A percentile compares a stretch with the other conserved stretches of the same genome.
Conservation (phyloP, 1,140 invertebrate species). For the Bursaphelenchus mucronatus region DNA sequence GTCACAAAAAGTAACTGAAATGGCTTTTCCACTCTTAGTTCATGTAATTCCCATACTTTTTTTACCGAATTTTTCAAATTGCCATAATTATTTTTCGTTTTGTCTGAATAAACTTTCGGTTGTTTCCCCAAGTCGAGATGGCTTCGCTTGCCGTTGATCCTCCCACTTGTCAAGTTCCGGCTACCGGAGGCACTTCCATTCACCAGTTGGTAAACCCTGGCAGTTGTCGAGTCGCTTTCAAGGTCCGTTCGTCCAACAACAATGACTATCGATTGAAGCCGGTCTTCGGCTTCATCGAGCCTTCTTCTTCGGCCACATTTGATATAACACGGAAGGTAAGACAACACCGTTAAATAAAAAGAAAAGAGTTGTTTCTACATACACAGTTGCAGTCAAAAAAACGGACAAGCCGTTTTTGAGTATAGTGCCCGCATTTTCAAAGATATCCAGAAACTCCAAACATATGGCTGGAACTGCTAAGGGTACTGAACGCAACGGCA, state of each 20-base stretch:
- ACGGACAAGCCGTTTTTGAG: no score
- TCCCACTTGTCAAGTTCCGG: conserved; percentile 25
- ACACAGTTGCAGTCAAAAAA: no score
- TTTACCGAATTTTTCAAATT: not conserved
- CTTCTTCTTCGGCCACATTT: conserved; percentile 29
- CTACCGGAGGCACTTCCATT: conserved; percentile 25
- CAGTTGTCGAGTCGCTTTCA: conserved; percentile 20
- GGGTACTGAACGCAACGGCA: no score
- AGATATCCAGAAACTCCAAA: no score
- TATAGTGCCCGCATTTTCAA: no score
- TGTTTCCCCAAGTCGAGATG: conserved; percentile 3
- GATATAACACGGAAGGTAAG: conserved; percentile 40
- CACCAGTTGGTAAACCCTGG: conserved; percentile 29
- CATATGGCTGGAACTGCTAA: no score
- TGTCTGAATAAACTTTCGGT: not conserved
- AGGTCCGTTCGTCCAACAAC: conserved; percentile 47
- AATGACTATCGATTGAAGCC: conserved; percentile 45
- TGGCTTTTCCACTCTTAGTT: no score
- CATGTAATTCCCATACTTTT: not conserved
- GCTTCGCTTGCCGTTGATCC: conserved; percentile 32
- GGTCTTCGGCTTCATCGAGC: conserved; percentile 49
- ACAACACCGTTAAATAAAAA: no score
- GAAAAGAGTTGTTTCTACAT: no score
- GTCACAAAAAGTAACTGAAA: no score
- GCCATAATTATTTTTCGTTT: not conserved